These are phyloP conservation scores for Tor tambroides DNA, from an alignment of 2,113 vertebrate species.

Conservation along the genomic window DNA sequence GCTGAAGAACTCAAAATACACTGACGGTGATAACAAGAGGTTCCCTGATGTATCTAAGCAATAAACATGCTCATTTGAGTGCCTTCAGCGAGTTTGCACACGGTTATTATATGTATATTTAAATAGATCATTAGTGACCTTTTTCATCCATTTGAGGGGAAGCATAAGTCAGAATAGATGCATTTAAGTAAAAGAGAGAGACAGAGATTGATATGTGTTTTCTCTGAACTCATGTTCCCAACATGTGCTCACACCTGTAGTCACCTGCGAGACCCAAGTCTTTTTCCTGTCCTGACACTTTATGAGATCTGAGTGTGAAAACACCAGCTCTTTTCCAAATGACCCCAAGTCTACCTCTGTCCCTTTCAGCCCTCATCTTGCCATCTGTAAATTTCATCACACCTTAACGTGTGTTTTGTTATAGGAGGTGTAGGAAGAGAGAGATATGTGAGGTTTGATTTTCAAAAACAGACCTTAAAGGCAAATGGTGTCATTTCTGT, in stretches of 20 bases:
- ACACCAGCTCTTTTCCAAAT: conserved; percentile 28
- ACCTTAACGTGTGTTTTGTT: conserved; percentile 13
- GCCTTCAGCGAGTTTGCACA: background rate
- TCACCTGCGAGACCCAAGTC: conserved; percentile 16
- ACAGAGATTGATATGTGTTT: background rate
- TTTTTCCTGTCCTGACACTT: conserved; percentile 38
- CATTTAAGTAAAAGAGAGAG: background rate
- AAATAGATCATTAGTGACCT: background rate
- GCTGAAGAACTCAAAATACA: conserved; percentile 39
- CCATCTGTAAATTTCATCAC: conserved; percentile 8
- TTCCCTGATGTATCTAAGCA: background rate
- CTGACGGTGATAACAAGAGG: background rate
- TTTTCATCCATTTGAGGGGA: conserved; percentile 7
- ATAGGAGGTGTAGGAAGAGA: background rate
- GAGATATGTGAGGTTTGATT: background rate
- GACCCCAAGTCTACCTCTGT: conserved; percentile 19
- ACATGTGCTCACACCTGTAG: background rate
- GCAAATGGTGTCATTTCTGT: no score
- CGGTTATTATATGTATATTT: background rate
- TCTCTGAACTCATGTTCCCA: background rate
- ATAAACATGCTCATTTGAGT: background rate
- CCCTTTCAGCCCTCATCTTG: background rate
- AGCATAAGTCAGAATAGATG: background rate
- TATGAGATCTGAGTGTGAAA: conserved; percentile 41
- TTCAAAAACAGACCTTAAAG: no score